Base-by-base conservation (phyloP, 2,888 invertebrate genomes). In the Caenorhabditis becei region DNA sequence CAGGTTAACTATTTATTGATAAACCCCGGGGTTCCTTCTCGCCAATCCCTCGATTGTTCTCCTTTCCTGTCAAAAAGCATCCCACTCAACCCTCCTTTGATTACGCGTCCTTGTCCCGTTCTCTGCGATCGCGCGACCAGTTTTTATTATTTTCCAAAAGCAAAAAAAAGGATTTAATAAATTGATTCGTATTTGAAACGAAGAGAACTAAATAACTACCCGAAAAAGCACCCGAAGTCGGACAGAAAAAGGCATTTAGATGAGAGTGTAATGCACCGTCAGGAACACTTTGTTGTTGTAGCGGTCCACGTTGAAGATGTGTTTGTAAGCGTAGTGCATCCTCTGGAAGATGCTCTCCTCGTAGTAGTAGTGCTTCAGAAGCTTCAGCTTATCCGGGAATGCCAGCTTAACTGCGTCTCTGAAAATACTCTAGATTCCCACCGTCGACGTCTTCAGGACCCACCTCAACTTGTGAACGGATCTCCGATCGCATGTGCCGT, bases 271-370 rank as follows among this genome's bases (percentile, higher is more conserved):
- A 53, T 83, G 83, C n/a, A 86, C 86, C 0, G 67, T 71, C 26
- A 86, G 61, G 56, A 86, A 86, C n/a, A 74, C 47, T 44, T 83
- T 82, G 65, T 81, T 77, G 32, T 84, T 80, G 51, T 82, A 84
- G 1, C 79, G 81, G 71, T 86, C 86, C n/a, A 84, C 69, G 26
- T 81, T 83, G 26, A 86, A 67, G 49, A 78, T 67, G 26, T 81
- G 80, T 16, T 79, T 74, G 44, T 78, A 51, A 7, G 24, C 16
- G 54, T 82, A 69, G 69, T 66, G 69, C 2, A 83, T 26, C 8
- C 54, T 32, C 23, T 61, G 44, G 53, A 49, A 61, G 2, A 69
- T 20, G 20, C 56, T 65, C 49, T 80, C 80, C 10, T 54, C 69
- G 47, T 79, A 79, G 16, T 32, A 32, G 24, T 66, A 66, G 28